These are phyloP conservation scores for Pogonophryne albipinna DNA, from an alignment of 2,797 vertebrate species.

Conservation along the genomic window DNA sequence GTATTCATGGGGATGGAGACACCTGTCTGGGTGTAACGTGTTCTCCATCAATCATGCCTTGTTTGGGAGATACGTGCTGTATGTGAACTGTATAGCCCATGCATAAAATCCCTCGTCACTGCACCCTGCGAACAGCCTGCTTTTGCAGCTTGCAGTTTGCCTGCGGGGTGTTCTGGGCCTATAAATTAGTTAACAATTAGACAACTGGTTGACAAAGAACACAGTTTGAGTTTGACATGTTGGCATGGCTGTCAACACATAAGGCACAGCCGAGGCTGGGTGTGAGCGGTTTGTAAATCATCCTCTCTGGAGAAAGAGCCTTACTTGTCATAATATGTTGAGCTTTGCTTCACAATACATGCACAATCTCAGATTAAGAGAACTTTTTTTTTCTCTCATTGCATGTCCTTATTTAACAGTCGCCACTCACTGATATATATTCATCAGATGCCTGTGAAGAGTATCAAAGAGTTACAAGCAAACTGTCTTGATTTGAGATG, in stretches of 20 bases:
- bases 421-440: slow-evolving; percentile 22
- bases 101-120: slow-evolving; percentile 67
- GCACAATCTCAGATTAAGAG: neutral
- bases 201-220: slow-evolving; percentile 74
- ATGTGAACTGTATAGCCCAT: slow-evolving; percentile 46
- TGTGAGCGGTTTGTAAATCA: slow-evolving; percentile 79
- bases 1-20: slow-evolving; percentile 54
- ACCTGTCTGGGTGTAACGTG: slow-evolving; percentile 58
- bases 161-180: slow-evolving; percentile 65
- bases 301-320: slow-evolving; percentile 20
- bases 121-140: slow-evolving; percentile 33
- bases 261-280: slow-evolving; percentile 38
- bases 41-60: slow-evolving; percentile 65
- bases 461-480: slow-evolving; percentile 33
- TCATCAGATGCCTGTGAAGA: slow-evolving; percentile 24
- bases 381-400: neutral
- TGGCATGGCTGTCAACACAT: slow-evolving; percentile 74
- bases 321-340: neutral
- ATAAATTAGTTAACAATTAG: slow-evolving; percentile 84
- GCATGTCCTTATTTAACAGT: slow-evolving; percentile 29
- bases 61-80: slow-evolving; percentile 30
- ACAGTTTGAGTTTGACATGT: slow-evolving; percentile 72
- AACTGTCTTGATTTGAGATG: slow-evolving; percentile 37
- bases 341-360: slow-evolving; percentile 1
- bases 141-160: slow-evolving; percentile 59